Percentiles rank a stretch among this genome's conserved stretches.
These are phyloP conservation scores for Papio anubis DNA, from an alignment of 2,113 vertebrate species.

Conservation along the genomic window DNA sequence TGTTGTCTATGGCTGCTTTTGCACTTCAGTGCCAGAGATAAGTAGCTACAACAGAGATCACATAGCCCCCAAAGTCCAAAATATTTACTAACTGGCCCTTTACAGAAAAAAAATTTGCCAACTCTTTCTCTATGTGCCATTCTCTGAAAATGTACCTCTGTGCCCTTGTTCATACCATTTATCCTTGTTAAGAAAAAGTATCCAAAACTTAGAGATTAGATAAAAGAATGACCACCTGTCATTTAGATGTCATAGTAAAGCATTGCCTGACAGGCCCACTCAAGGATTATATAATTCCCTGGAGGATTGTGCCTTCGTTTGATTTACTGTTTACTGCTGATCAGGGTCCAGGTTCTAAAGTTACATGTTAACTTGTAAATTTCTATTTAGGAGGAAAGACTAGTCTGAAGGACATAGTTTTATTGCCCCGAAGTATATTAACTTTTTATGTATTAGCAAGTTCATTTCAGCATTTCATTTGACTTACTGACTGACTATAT, in stretches of 20 bases:
- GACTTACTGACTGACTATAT: not conserved
- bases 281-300: not conserved
- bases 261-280: not conserved
- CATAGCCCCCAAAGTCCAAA: not conserved
- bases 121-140: not conserved
- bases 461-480: not conserved
- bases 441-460: constrained; percentile 40
- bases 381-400: constrained; percentile 26
- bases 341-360: not conserved
- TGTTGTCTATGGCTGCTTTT: not conserved
- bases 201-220: not conserved
- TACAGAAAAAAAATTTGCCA: not conserved
- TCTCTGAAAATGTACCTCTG: constrained; percentile 36
- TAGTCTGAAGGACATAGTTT: not conserved
- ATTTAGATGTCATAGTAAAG: not conserved
- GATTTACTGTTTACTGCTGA: constrained; percentile 6
- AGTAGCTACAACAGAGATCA: constrained; percentile 4
- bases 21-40: not conserved
- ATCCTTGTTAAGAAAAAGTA: constrained; percentile 1
- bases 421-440: constrained; percentile 6
- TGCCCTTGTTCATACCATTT: constrained; percentile 2
- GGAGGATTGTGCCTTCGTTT: not conserved
- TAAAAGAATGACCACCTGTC: not conserved
- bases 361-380: not conserved
- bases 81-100: constrained; percentile 5